These are phyloP conservation scores for Monopis laevigella DNA, from an alignment of 2,888 invertebrate genomes.

Conservation along the genomic window DNA sequence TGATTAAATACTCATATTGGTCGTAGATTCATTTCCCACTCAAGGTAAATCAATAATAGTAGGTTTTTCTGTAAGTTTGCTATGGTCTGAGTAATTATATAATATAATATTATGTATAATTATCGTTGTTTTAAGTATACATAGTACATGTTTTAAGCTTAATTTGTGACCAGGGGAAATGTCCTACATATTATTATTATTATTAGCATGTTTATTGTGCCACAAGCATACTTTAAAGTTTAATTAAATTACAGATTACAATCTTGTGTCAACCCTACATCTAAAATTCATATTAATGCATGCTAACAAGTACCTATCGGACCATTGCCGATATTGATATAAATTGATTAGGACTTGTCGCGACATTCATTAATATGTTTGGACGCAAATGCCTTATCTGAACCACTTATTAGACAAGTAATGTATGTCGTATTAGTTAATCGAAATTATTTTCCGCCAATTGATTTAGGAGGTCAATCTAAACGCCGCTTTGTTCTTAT, in stretches of 20 bases:
- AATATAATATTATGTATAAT: too few relatives aligned
- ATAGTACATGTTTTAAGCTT: too few relatives aligned
- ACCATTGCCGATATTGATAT: conserved; percentile 64
- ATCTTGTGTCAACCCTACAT: conserved; percentile 36
- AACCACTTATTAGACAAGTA: conserved; percentile 34
- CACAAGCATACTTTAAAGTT: too few relatives aligned
- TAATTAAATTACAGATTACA: background rate
- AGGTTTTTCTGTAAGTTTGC: too few relatives aligned
- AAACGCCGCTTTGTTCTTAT: conserved; percentile 16
- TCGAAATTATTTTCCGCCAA: conserved; percentile 4
- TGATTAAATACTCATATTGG: too few relatives aligned
- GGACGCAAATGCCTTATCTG: conserved; percentile 53
- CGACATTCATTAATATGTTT: conserved; percentile 51
- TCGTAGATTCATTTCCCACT: too few relatives aligned
- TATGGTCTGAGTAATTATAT: too few relatives aligned
- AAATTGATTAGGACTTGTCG: conserved; percentile 61
- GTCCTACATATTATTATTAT: too few relatives aligned
- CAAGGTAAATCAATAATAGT: too few relatives aligned
- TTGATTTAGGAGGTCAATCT: conserved; percentile 15
- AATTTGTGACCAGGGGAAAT: too few relatives aligned
- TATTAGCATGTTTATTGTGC: too few relatives aligned
- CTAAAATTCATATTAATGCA: conserved; percentile 56
- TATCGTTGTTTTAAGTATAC: too few relatives aligned
- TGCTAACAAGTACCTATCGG: conserved; percentile 50
- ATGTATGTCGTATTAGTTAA: conserved; percentile 13